These are phyloP conservation scores for Folsomia candida DNA, from an alignment of 2,888 invertebrate species.

Conservation along the genomic window DNA sequence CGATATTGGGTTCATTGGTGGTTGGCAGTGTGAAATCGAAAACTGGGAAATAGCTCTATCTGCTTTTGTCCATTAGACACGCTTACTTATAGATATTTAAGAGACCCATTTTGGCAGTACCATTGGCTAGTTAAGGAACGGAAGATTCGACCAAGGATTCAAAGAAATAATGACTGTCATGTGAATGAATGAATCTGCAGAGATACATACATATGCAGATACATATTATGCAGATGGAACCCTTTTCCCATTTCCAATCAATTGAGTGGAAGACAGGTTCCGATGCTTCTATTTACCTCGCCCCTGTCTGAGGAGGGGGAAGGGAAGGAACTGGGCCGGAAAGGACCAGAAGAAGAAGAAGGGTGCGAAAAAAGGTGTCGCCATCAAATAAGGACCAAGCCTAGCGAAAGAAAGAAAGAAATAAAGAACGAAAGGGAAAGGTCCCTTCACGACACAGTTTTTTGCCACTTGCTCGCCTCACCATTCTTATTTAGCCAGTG, in stretches of 20 bases:
- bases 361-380: not conserved
- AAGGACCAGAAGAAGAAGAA: not conserved
- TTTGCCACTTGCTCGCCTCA: not conserved
- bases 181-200: too few relatives aligned
- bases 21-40: not conserved
- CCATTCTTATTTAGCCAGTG: not conserved
- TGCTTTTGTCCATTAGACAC: not conserved
- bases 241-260: not conserved
- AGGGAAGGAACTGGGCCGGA: slow-evolving; percentile 1
- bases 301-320: too few relatives aligned
- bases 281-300: too few relatives aligned
- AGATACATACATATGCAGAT: not conserved
- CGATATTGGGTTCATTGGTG: not conserved
- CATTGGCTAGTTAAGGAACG: not conserved
- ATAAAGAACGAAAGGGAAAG: not conserved
- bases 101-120: not conserved
- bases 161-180: too few relatives aligned
- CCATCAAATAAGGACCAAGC: not conserved
- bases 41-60: not conserved
- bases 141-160: too few relatives aligned
- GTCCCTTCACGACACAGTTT: not conserved
- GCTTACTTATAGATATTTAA: not conserved
- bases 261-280: not conserved
- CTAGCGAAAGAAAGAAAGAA: too few relatives aligned
- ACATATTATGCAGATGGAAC: not conserved